Evolutionary conservation across 1,140 invertebrate species (phyloP).

Genomic region (Drosophila bocki): DNA sequence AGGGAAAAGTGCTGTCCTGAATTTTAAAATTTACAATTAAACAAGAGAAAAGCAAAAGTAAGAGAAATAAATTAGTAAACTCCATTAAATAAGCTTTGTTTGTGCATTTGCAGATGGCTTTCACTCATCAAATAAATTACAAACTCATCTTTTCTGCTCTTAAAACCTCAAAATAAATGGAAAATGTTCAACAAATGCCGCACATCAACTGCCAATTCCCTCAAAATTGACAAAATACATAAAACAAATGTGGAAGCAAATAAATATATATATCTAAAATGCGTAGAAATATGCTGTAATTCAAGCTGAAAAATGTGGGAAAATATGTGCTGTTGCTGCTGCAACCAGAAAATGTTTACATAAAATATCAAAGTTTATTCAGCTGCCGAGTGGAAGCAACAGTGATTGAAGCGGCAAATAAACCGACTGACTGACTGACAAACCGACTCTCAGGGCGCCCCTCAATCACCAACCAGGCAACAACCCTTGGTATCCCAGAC

Average conservation of each 20-base stretch:
- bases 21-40: slow-evolving; percentile 20
- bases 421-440: slow-evolving; percentile 51
- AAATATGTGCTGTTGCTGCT: neutral
- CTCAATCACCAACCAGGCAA: slow-evolving; percentile 12
- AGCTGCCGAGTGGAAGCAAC: slow-evolving; percentile 13
- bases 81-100: neutral
- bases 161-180: slow-evolving; percentile 2
- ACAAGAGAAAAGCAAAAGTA: neutral
- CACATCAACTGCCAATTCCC: slow-evolving; percentile 28
- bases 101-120: neutral
- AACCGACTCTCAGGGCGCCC: slow-evolving; percentile 41
- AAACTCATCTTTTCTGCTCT: slow-evolving; percentile 1
- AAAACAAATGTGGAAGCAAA: slow-evolving; percentile 20
- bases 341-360: slow-evolving; percentile 12
- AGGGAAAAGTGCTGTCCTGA: slow-evolving; percentile 4
- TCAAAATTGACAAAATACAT: slow-evolving; percentile 49
- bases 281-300: slow-evolving; percentile 12
- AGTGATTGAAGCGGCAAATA: slow-evolving; percentile 38
- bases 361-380: slow-evolving; percentile 29
- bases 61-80: neutral
- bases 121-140: slow-evolving; percentile 3
- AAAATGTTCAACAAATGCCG: slow-evolving; percentile 10
- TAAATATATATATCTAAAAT: slow-evolving; percentile 4
- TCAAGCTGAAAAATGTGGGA: slow-evolving; percentile 11
- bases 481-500: slow-evolving; percentile 5